Percentiles rank a stretch among this genome's conserved stretches.
These are phyloP conservation scores for Molanna angustata DNA, from an alignment of 2,888 invertebrate species.

Conservation along the genomic window DNA sequence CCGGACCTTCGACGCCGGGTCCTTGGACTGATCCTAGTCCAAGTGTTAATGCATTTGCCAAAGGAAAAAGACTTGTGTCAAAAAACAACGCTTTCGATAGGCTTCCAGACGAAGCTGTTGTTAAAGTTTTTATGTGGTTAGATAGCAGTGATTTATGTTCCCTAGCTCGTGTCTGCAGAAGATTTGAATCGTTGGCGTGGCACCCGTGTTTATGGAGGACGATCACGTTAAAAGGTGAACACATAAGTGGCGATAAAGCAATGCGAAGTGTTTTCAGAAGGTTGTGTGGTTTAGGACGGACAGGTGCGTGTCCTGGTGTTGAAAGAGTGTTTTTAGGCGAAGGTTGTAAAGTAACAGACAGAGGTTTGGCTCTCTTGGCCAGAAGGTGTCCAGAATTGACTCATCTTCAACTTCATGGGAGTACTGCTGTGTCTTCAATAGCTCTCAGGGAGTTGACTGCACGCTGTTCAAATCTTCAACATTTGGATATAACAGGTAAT, in stretches of 20 bases:
- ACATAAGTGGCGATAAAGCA: conserved; percentile 63
- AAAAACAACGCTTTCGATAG: conserved; percentile 56
- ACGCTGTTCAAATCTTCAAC: conserved; percentile 76
- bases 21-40: conserved; percentile 40
- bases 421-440: conserved; percentile 70
- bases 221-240: conserved; percentile 61
- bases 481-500: conserved; percentile 81
- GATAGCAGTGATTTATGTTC: conserved; percentile 69
- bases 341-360: conserved; percentile 71
- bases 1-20: conserved; percentile 44
- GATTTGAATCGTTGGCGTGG: conserved; percentile 77
- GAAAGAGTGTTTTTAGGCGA: conserved; percentile 65
- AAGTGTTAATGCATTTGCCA: conserved; percentile 33
- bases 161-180: conserved; percentile 71
- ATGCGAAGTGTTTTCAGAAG: conserved; percentile 61
- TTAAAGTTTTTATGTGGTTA: conserved; percentile 69
- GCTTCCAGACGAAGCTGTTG: conserved; percentile 64
- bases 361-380: conserved; percentile 72
- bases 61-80: conserved; percentile 39
- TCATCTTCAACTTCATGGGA: conserved; percentile 75
- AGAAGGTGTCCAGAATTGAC: conserved; percentile 79
- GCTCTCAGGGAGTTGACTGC: conserved; percentile 76
- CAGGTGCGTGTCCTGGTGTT: conserved; percentile 65
- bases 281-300: conserved; percentile 63
- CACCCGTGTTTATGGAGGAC: conserved; percentile 72